phyloP scores from a whole-genome alignment of 2,113 vertebrate species.

The Picathartes gymnocephalus region DNA sequence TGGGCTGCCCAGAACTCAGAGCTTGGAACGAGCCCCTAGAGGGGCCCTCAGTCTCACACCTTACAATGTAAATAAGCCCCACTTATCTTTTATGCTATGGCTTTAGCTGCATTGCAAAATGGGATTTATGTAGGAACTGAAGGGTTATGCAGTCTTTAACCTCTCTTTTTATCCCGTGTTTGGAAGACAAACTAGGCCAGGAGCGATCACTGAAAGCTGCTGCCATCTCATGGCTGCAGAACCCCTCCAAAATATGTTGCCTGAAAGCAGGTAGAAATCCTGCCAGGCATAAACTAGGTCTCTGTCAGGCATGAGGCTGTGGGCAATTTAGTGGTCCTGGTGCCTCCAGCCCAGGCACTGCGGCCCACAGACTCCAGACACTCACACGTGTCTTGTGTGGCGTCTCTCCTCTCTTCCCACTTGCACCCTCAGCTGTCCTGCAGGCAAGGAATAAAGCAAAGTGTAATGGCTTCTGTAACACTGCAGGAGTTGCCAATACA shows the following conservation, averaged over 20 bases:
- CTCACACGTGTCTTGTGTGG: fast-evolving
- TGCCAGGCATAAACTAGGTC: not conserved
- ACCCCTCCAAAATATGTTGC: not conserved
- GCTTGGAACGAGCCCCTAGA: not conserved
- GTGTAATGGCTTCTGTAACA: fast-evolving
- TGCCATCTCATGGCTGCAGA: not conserved
- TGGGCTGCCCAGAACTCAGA: not conserved
- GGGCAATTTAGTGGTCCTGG: too few relatives aligned
- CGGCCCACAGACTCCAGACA: not conserved
- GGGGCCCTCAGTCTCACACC: not conserved
- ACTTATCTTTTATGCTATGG: not conserved
- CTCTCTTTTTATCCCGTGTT: not conserved
- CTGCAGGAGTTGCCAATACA: not conserved
- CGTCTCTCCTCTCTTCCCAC: fast-evolving
- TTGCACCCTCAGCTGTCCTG: not conserved
- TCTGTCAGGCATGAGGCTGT: not conserved
- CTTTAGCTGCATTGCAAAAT: not conserved
- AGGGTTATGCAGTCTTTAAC: not conserved
- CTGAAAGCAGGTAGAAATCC: not conserved
- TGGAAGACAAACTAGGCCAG: not conserved
- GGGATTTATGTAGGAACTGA: not conserved
- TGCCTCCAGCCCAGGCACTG: not conserved
- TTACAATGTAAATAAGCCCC: not conserved
- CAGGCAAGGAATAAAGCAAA: not conserved
- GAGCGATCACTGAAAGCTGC: not conserved